Conservation (phyloP, 2,888 invertebrate genomes). For the Actias luna region DNA sequence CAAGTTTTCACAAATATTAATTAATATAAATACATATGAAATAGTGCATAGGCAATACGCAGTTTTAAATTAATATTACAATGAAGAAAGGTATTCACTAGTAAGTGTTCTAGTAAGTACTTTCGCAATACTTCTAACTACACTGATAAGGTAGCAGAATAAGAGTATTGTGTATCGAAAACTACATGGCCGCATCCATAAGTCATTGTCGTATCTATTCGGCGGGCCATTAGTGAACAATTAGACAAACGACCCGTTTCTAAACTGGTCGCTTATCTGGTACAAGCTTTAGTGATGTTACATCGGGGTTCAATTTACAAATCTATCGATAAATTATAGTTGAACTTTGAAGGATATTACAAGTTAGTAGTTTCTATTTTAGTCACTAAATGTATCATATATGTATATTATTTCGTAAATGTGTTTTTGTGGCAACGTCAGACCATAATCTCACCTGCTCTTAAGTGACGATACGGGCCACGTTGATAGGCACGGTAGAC, state of each 20-base stretch:
- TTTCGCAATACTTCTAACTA: neutral
- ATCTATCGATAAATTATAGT: neutral
- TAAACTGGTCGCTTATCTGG: conserved; percentile 53
- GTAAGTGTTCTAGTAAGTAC: conserved; percentile 13
- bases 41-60: too few relatives aligned
- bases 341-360: neutral
- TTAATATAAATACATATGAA: too few relatives aligned
- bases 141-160: neutral
- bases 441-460: too few relatives aligned
- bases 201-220: conserved; percentile 47
- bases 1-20: too few relatives aligned
- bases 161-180: conserved; percentile 3
- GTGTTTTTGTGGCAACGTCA: too few relatives aligned
- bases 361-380: neutral
- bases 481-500: too few relatives aligned
- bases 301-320: neutral
- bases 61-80: too few relatives aligned
- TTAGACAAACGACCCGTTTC: conserved; percentile 57
- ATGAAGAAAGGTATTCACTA: too few relatives aligned
- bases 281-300: conserved; percentile 26
- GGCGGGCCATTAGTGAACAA: conserved; percentile 60
- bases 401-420: too few relatives aligned
- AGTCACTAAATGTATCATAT: neutral
- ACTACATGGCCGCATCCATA: conserved; percentile 36
- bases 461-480: too few relatives aligned